Percentiles rank a stretch among this genome's conserved stretches.
Evolutionary conservation across 2,888 invertebrate genomes (phyloP).

Genomic region (Ceriagrion tenellum): DNA sequence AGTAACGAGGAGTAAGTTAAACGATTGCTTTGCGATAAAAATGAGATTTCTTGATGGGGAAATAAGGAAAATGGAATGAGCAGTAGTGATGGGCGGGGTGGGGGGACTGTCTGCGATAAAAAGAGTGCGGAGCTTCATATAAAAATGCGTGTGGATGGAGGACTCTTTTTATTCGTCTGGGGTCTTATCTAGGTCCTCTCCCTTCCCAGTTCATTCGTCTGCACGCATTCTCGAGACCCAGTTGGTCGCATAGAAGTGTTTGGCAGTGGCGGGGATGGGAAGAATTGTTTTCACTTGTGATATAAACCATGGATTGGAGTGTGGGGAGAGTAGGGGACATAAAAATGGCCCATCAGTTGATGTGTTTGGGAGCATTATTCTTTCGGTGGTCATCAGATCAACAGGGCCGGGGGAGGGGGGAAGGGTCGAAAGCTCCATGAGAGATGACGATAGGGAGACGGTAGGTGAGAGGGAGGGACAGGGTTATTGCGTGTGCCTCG

Average conservation of each 20-base stretch:
- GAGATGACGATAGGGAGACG: neutral
- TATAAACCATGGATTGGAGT: neutral
- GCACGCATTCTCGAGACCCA: neutral
- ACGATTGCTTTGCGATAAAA: neutral
- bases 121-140: neutral
- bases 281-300: neutral
- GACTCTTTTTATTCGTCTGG: neutral
- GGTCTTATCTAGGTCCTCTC: neutral
- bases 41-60: neutral
- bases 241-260: too few species aligned
- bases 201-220: neutral
- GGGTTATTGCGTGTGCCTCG: too few species aligned
- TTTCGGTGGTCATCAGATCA: slow-evolving; percentile 6
- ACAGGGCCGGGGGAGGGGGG: neutral
- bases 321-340: neutral
- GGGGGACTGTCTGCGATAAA: neutral
- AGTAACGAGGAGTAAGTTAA: neutral
- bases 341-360: slow-evolving; percentile 41
- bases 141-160: neutral
- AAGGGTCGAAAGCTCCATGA: neutral
- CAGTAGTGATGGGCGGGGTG: too few species aligned
- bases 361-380: slow-evolving; percentile 40
- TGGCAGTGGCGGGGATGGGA: neutral
- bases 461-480: neutral
- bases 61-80: slow-evolving; percentile 1